Evolutionary conservation across 2,888 invertebrate species (phyloP), one percentile per base, ranked within the genome.

Genomic region (Ophion ellenae): DNA sequence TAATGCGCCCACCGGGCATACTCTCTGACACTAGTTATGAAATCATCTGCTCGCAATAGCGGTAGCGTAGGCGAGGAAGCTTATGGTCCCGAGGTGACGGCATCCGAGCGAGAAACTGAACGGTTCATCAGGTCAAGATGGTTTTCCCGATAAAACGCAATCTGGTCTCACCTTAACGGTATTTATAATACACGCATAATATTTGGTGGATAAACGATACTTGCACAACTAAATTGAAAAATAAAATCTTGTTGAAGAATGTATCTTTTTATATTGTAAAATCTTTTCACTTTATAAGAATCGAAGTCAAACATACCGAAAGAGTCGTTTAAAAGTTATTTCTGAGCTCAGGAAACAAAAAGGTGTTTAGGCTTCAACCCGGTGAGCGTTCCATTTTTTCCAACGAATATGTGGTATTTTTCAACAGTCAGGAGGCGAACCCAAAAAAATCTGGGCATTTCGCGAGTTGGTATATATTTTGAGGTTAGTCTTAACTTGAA

Each of bases 141-240:
- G 45, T 71, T 83, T 83, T 70, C 32, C 45, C 83, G 83, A 73
- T 83, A 83, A 73, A 59, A 66, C n/a, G 53, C 71, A 77, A 70
- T 75, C 63, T 69, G 47, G 32, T 53, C 71, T 79, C 53, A 47
- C 61, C 70, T 53, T 53, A 45, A 53, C n/a, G 70, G 20, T 69
- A 45, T 63, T 78, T 32, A 78, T 69, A 69, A 45, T 57, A 64
- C 11, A 17, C 5, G n/a, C 17, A 36, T n/a, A 47, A 47, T 70
- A 2, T 32, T 70, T 17, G 17, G 53, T 28, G 70, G 17, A 28
- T 36, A 36, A 57, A 20, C n/a, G 28, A 53, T 14, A 53, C 17
- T 17, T 53, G 0, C 53, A 17, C 4, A 17, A 3, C 14, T 53
- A 53, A 53, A 53, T 17, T 53, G 5, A 5, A 53, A 53, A 53